These are phyloP conservation scores for Palloptera scutellata DNA, from an alignment of 2,888 invertebrate genomes.

Conservation along the genomic window DNA sequence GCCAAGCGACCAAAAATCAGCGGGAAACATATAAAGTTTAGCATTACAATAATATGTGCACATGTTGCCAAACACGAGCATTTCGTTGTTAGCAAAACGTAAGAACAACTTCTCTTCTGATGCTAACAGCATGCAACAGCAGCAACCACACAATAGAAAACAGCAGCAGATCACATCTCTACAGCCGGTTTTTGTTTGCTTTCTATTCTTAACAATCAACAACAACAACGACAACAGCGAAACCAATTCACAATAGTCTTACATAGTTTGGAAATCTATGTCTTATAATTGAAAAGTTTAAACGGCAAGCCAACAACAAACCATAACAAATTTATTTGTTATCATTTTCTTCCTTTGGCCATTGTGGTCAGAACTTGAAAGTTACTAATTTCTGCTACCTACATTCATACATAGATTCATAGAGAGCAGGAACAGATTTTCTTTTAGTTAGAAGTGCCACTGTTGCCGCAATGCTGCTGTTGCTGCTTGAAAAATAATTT, in stretches of 20 bases:
- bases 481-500: background rate
- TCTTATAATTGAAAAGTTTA: no score
- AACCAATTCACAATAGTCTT: background rate
- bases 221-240: background rate
- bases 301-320: no score
- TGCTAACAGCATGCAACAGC: background rate
- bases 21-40: no score
- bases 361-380: constrained; percentile 20
- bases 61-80: no score
- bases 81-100: no score
- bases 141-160: background rate
- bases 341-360: background rate
- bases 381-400: constrained; percentile 13
- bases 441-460: background rate
- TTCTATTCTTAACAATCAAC: constrained; percentile 13
- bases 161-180: background rate
- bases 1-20: no score
- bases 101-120: no score
- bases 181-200: constrained; percentile 4
- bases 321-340: no score
- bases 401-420: no score
- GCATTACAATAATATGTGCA: no score
- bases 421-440: constrained; percentile 1
- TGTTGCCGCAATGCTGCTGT: background rate
- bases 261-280: no score